phyloP scores from a whole-genome alignment of 2,113 vertebrate species.

The Mungos mungo region DNA sequence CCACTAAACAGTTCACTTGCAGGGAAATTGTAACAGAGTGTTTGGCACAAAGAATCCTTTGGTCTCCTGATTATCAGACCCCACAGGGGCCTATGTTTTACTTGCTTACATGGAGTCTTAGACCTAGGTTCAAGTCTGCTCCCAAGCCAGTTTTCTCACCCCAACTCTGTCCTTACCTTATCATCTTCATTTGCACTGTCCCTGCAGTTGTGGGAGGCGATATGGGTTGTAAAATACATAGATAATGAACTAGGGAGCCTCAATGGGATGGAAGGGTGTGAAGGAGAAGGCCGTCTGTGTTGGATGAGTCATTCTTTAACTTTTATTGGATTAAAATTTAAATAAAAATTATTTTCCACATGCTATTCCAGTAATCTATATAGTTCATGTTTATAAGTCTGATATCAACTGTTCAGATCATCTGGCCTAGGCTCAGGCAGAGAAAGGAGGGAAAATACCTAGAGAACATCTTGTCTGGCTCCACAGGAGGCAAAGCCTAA shows the following conservation, averaged over 20 bases:
- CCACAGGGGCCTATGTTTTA: background rate
- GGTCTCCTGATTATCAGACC: background rate
- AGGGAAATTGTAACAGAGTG: background rate
- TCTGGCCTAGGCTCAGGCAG: background rate
- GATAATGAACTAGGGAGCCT: background rate
- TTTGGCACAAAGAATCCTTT: background rate
- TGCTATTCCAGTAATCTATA: no score
- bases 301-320: background rate
- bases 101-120: background rate
- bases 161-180: background rate
- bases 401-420: background rate
- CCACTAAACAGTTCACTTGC: background rate
- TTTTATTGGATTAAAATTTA: background rate
- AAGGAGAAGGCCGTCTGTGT: background rate
- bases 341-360: background rate
- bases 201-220: background rate
- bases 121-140: background rate
- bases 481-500: background rate
- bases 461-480: background rate
- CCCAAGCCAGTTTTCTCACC: background rate
- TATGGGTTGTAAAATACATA: background rate
- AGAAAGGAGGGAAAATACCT: background rate
- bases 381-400: background rate
- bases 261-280: background rate
- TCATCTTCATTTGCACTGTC: background rate